Percentiles rank a stretch among this genome's conserved stretches.
Evolutionary conservation across 2,888 invertebrate species (phyloP).

Genomic region (Drosophila fulvimacula): DNA sequence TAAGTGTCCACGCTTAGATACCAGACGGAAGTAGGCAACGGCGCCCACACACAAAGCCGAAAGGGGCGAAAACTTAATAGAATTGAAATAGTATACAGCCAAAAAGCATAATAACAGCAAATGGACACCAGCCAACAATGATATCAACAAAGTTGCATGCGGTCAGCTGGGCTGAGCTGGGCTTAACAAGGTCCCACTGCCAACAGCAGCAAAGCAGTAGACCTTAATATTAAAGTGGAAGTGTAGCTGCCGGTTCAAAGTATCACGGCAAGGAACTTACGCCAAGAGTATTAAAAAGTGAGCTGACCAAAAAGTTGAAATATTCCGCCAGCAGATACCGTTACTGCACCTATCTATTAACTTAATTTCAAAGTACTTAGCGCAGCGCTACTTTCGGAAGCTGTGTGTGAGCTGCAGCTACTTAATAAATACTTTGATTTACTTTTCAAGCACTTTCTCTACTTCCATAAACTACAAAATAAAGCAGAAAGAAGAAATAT

Average conservation of each 20-base stretch:
- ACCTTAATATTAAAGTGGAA: constrained; percentile 46
- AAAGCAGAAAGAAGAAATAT: no score
- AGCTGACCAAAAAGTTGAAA: background rate
- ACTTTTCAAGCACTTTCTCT: background rate
- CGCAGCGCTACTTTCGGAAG: no score
- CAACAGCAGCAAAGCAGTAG: constrained; percentile 27
- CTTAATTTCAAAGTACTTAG: constrained; percentile 4
- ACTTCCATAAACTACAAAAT: background rate
- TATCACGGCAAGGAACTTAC: background rate
- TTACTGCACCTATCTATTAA: background rate
- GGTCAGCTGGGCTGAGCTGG: constrained; percentile 50
- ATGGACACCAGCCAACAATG: constrained; percentile 42
- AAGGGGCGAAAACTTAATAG: constrained; percentile 47
- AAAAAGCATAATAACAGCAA: constrained; percentile 36
- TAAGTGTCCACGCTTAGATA: constrained; percentile 54
- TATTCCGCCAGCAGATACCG: background rate
- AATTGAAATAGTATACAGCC: constrained; percentile 57
- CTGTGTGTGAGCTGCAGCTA: background rate
- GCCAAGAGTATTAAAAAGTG: background rate
- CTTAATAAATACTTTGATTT: background rate
- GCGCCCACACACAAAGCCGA: constrained; percentile 16
- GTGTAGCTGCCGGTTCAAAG: constrained; percentile 6
- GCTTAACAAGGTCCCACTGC: constrained; percentile 33
- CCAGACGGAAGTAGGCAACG: constrained; percentile 8
- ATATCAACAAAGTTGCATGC: constrained; percentile 65